Conservation (phyloP, 2,113 vertebrate genomes). For the Aptenodytes forsteri region DNA sequence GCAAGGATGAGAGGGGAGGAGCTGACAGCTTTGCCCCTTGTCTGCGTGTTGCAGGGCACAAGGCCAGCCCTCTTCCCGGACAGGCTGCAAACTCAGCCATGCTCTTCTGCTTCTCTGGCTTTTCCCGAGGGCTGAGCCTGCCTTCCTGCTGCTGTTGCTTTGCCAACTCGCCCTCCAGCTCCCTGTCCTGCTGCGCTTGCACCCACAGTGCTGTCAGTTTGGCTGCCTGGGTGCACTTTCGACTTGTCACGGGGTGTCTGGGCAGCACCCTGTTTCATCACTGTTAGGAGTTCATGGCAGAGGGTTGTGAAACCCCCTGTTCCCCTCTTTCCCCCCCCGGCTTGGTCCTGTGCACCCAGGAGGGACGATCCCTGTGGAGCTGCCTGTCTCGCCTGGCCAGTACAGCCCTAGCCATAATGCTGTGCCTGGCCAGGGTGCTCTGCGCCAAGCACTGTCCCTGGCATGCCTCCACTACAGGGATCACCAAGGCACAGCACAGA, state of each 20-base stretch:
- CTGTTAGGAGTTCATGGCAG: background rate
- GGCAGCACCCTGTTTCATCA: background rate
- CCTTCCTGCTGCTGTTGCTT: background rate
- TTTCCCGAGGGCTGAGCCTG: background rate
- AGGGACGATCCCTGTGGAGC: background rate
- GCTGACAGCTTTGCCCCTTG: background rate
- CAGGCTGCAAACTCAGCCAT: background rate
- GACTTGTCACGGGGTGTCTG: background rate
- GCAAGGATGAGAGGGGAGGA: background rate
- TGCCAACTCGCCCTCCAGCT: background rate
- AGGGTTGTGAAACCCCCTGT: background rate
- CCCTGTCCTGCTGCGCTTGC: background rate
- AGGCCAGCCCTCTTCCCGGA: background rate
- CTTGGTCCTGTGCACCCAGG: background rate
- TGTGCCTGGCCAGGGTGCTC: background rate
- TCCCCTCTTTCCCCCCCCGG: background rate
- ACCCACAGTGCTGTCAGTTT: background rate
- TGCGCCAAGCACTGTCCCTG: background rate
- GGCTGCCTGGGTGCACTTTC: background rate
- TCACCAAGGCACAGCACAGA: background rate
- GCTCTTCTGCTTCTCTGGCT: background rate
- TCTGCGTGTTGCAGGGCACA: background rate
- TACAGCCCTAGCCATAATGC: background rate
- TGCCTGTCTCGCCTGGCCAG: background rate
- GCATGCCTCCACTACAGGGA: fast-evolving